These are phyloP conservation scores for Leptoteleia sp. DNA, from an alignment of 1,140 invertebrate genomes.

Conservation along the genomic window DNA sequence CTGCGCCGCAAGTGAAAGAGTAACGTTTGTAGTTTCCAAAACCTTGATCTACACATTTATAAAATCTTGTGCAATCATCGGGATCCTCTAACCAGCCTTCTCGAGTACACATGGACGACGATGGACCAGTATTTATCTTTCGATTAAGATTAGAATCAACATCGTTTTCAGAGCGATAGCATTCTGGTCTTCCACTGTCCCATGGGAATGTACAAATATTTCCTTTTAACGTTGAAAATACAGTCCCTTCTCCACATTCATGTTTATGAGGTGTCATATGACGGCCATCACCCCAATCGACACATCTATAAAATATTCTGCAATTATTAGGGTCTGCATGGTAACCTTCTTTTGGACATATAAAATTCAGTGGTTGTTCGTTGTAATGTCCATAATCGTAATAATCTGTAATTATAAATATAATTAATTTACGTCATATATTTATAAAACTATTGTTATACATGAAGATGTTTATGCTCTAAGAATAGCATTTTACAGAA, in stretches of 20 bases:
- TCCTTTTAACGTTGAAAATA: constrained; percentile 85
- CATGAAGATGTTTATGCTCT: no score
- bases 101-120: constrained; percentile 71
- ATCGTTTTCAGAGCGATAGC: constrained; percentile 75
- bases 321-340: constrained; percentile 83
- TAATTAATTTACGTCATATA: no score
- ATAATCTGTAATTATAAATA: no score
- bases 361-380: constrained; percentile 65
- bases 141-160: constrained; percentile 68
- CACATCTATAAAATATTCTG: constrained; percentile 83
- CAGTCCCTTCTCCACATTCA: constrained; percentile 86
- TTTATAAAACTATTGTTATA: no score
- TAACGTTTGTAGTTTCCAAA: constrained; percentile 83
- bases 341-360: constrained; percentile 83
- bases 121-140: constrained; percentile 15
- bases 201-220: constrained; percentile 86
- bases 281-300: constrained; percentile 77
- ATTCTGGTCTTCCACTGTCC: constrained; percentile 83
- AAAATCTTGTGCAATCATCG: constrained; percentile 88
- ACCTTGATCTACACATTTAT: constrained; percentile 86
- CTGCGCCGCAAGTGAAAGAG: constrained; percentile 86
- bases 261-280: constrained; percentile 82
- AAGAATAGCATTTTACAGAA: no score
- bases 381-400: constrained; percentile 54
- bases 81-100: constrained; percentile 87